These are phyloP conservation scores for Potamilus streckersoni DNA, from an alignment of 1,140 invertebrate species.

Conservation along the genomic window DNA sequence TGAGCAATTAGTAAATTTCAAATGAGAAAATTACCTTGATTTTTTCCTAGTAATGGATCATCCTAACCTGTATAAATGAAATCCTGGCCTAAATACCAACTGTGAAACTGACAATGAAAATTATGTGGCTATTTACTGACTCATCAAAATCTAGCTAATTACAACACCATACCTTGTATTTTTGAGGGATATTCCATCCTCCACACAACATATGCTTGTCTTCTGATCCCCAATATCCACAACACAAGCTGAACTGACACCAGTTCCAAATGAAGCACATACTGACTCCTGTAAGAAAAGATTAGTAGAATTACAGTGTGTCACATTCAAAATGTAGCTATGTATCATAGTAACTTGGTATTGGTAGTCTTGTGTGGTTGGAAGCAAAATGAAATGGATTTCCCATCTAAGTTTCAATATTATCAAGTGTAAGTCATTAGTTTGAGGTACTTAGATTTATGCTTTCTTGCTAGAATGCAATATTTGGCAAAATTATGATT, in stretches of 20 bases:
- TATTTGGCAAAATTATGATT: too few relatives aligned
- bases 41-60: too few relatives aligned
- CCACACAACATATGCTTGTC: constrained; percentile 94
- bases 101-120: not conserved
- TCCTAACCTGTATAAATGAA: not conserved
- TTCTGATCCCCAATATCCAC: constrained; percentile 97
- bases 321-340: too few relatives aligned
- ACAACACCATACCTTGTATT: constrained; percentile 75
- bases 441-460: too few relatives aligned
- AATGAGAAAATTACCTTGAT: too few relatives aligned
- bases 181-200: constrained; percentile 93
- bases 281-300: constrained; percentile 80
- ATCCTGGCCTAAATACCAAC: not conserved
- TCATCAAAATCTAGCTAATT: not conserved
- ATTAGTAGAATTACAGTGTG: not conserved
- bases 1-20: too few relatives aligned
- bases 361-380: too few relatives aligned
- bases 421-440: too few relatives aligned
- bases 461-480: too few relatives aligned
- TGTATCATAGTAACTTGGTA: too few relatives aligned
- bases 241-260: constrained; percentile 91
- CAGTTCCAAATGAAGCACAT: constrained; percentile 93
- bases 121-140: not conserved
- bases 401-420: too few relatives aligned
- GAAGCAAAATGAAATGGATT: too few relatives aligned